Evolutionary conservation across 2,113 vertebrate species (phyloP).

Genomic region (Myotis davidii): DNA sequence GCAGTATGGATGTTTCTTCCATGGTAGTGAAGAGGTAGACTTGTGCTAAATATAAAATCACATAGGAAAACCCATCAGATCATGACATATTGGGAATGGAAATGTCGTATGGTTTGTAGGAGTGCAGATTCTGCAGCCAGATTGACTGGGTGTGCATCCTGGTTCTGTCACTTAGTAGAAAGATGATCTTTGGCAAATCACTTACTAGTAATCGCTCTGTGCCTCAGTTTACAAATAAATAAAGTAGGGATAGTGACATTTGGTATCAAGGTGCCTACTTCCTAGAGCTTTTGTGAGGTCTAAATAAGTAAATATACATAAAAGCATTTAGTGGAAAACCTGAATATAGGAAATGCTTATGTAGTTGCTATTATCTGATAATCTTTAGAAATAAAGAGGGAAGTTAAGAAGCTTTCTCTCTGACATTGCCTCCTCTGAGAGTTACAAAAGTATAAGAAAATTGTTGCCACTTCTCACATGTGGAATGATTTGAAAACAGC

Average conservation of each 20-base stretch:
- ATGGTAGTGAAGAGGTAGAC: not conserved
- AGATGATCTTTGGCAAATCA: not conserved
- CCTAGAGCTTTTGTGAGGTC: not conserved
- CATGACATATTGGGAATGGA: not conserved
- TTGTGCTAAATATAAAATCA: conserved; percentile 25
- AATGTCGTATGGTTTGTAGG: not conserved
- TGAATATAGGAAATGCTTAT: not conserved
- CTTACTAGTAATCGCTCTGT: not conserved
- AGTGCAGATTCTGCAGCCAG: not conserved
- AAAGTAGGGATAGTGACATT: not conserved
- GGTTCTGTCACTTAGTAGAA: not conserved
- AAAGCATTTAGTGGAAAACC: not conserved
- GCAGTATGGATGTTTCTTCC: not conserved
- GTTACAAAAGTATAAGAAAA: conserved; percentile 8
- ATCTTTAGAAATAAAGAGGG: conserved; percentile 19
- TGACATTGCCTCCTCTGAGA: not conserved
- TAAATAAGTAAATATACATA: conserved; percentile 25
- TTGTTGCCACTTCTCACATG: conserved; percentile 5
- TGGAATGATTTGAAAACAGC: conserved; percentile 42
- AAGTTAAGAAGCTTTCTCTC: conserved; percentile 27
- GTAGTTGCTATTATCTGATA: not conserved
- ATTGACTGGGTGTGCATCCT: not conserved
- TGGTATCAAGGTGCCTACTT: not conserved
- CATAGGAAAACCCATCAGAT: not conserved
- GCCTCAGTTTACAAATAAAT: not conserved